Conservation (phyloP, 2,797 vertebrate species). For the Phrynocephalus forsythii region DNA sequence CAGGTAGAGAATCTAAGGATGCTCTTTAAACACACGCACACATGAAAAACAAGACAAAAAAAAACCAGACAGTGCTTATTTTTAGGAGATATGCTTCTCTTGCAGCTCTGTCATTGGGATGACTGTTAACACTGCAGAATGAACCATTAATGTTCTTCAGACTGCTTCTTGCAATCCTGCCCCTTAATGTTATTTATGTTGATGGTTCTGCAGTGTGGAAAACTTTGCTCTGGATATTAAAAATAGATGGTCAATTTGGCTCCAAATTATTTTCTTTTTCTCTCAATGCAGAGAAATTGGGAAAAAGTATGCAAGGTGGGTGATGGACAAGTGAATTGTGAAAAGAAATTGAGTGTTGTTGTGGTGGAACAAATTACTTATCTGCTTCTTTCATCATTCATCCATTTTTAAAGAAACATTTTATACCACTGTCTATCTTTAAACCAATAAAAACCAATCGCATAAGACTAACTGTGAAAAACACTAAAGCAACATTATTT, state of each 20-base stretch:
- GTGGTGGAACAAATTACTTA: no score
- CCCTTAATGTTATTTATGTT: constrained; percentile 5
- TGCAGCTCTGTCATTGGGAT: not conserved
- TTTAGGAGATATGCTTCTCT: not conserved
- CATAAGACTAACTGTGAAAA: no score
- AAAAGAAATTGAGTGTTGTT: no score
- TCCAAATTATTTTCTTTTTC: constrained; percentile 2
- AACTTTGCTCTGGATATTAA: constrained; percentile 35
- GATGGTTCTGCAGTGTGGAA: constrained; percentile 17
- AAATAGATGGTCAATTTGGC: constrained; percentile 28
- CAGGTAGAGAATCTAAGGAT: not conserved
- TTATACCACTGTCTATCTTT: no score
- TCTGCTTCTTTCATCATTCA: no score
- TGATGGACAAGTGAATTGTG: not conserved
- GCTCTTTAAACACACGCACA: no score
- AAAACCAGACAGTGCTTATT: not conserved
- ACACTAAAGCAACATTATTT: no score
- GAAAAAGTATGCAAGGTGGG: not conserved
- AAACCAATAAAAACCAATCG: no score
- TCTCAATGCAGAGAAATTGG: not conserved
- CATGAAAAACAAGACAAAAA: no score
- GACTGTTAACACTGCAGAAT: not conserved
- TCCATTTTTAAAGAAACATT: no score
- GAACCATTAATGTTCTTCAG: constrained; percentile 1
- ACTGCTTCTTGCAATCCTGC: not conserved